These are phyloP conservation scores for Battus philenor DNA, from an alignment of 1,140 invertebrate species.

Conservation along the genomic window DNA sequence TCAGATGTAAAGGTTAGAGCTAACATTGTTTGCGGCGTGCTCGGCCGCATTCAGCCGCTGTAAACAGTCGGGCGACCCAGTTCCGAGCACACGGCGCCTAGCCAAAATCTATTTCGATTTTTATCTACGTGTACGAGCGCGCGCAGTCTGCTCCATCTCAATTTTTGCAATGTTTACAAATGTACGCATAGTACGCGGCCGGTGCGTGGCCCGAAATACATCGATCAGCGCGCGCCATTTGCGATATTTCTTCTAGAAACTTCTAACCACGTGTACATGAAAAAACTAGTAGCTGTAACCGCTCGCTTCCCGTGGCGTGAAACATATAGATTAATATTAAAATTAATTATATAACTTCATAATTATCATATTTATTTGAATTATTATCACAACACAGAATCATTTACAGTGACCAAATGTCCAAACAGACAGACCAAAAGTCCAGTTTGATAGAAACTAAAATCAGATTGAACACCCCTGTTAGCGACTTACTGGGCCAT, in stretches of 20 bases:
- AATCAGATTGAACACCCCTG: too few relatives aligned
- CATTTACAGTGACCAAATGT: too few relatives aligned
- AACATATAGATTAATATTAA: too few relatives aligned
- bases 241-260: constrained; percentile 1
- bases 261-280: constrained; percentile 7
- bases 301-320: too few relatives aligned
- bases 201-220: neutral
- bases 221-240: neutral
- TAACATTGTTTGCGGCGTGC: constrained; percentile 3
- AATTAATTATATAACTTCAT: too few relatives aligned
- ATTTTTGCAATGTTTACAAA: constrained; percentile 17
- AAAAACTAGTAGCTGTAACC: too few relatives aligned
- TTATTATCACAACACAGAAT: too few relatives aligned
- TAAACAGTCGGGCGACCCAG: constrained; percentile 3
- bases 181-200: neutral
- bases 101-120: constrained; percentile 16
- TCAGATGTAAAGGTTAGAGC: constrained; percentile 1
- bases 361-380: too few relatives aligned
- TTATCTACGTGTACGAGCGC: constrained; percentile 10
- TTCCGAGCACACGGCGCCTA: constrained; percentile 10
- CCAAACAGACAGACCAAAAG: too few relatives aligned
- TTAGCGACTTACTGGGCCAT: too few relatives aligned
- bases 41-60: constrained; percentile 10
- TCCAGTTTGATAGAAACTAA: too few relatives aligned
- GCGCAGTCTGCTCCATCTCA: constrained; percentile 5